Evolutionary conservation across 1,140 invertebrate genomes (phyloP).

Genomic region (Drosophila bipectinata): DNA sequence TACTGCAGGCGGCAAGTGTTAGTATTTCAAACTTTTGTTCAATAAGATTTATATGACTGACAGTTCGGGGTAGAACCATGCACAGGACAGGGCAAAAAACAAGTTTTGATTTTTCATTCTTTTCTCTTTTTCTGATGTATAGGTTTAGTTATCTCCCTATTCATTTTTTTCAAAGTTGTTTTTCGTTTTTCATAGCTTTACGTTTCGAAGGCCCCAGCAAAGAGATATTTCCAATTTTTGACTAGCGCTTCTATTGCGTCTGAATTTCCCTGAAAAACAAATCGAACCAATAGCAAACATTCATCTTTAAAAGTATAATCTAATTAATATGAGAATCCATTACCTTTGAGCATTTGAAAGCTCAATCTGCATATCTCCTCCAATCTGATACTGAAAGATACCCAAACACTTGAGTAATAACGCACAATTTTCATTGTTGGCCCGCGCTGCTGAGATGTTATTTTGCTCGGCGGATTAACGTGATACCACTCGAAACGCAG

Average conservation of each 20-base stretch:
- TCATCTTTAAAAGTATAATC: no score
- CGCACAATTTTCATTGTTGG: constrained; percentile 31
- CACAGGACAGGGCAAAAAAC: constrained; percentile 29
- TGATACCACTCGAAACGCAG: constrained; percentile 31
- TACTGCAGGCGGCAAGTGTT: constrained; percentile 47
- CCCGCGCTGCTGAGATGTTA: constrained; percentile 20
- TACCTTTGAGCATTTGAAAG: no score
- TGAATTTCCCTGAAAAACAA: neutral
- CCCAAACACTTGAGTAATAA: constrained; percentile 20
- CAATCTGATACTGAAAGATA: constrained; percentile 11
- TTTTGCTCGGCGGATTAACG: constrained; percentile 39
- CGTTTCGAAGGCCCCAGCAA: constrained; percentile 11
- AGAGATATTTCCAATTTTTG: constrained; percentile 7
- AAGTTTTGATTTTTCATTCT: constrained; percentile 57
- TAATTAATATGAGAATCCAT: no score
- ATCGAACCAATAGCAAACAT: no score
- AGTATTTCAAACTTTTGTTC: constrained; percentile 72
- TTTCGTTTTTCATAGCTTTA: constrained; percentile 26
- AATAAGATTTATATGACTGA: constrained; percentile 74
- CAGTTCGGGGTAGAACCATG: constrained; percentile 53
- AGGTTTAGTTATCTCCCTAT: constrained; percentile 9
- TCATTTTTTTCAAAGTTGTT: constrained; percentile 1
- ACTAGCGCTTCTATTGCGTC: neutral
- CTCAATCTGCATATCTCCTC: constrained; percentile 2
- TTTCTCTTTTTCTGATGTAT: constrained; percentile 8